Percentiles rank a stretch among this genome's conserved stretches.
Evolutionary conservation across 2,113 vertebrate genomes (phyloP).

Genomic region (Cynopterus brachyotis): DNA sequence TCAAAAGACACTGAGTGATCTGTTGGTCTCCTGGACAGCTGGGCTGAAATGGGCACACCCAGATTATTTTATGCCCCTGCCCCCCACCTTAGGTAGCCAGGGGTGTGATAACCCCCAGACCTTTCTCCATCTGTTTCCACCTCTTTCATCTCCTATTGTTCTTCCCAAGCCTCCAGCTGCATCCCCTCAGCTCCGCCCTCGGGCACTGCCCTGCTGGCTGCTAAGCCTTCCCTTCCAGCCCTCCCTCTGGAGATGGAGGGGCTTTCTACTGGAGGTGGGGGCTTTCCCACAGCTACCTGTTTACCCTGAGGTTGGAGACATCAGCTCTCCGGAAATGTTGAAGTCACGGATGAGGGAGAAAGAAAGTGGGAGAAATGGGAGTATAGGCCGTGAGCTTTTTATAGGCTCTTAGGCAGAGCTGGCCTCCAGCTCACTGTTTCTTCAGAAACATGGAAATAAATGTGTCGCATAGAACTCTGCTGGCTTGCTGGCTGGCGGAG

Average conservation of each 20-base stretch:
- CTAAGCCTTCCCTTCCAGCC: not conserved
- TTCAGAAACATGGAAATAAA: slow-evolving; percentile 41
- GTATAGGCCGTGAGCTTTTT: not conserved
- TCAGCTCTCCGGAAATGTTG: not conserved
- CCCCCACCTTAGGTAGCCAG: not conserved
- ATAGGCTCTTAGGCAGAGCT: not conserved
- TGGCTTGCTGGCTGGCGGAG: not conserved
- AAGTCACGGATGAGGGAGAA: not conserved
- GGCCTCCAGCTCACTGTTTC: not conserved
- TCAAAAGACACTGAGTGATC: not conserved
- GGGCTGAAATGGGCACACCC: not conserved
- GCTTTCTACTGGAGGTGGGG: not conserved
- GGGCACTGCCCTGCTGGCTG: not conserved
- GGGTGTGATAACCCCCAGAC: not conserved
- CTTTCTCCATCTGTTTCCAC: not conserved
- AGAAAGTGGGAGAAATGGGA: not conserved
- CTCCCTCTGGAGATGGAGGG: not conserved
- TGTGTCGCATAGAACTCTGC: not conserved
- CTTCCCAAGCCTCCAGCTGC: fast-evolving
- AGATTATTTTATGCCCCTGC: not conserved
- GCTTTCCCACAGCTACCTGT: not conserved
- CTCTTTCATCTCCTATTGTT: not conserved
- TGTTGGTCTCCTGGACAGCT: not conserved
- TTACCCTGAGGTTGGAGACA: not conserved
- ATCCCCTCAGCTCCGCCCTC: not conserved